Evolutionary conservation across 2,113 vertebrate species (phyloP).

Genomic region (Xiphophorus hellerii): DNA sequence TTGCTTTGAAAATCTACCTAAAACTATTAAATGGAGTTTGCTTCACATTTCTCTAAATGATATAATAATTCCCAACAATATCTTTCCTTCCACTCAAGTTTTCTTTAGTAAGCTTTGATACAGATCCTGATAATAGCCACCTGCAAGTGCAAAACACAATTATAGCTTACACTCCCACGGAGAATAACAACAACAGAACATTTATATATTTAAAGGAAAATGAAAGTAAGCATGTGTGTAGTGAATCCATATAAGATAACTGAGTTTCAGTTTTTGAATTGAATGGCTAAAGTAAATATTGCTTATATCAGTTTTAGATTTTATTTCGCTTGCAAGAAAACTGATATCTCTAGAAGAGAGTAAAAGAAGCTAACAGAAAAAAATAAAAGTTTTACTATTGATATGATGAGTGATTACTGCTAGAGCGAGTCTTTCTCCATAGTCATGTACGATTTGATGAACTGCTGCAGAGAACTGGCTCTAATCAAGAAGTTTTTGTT

Average conservation of each 20-base stretch:
- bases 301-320: slow-evolving; percentile 20
- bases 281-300: neutral
- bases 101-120: neutral
- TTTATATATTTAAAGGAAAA: too few species aligned
- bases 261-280: too few species aligned
- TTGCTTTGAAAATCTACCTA: too few species aligned
- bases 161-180: neutral
- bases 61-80: neutral
- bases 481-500: slow-evolving; percentile 10
- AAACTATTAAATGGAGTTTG: too few species aligned
- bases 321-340: slow-evolving; percentile 34
- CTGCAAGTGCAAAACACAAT: neutral
- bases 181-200: neutral
- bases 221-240: neutral
- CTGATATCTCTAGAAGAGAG: slow-evolving; percentile 42
- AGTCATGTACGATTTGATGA: slow-evolving; percentile 45
- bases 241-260: neutral
- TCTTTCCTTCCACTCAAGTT: neutral
- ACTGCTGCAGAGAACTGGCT: slow-evolving; percentile 41
- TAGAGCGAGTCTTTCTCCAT: slow-evolving; percentile 50
- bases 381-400: neutral
- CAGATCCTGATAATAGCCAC: neutral
- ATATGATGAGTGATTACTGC: slow-evolving; percentile 17
- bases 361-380: slow-evolving; percentile 3
- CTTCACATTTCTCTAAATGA: too few species aligned